These are phyloP conservation scores for Sarcophaga rosellei DNA, from an alignment of 2,888 invertebrate genomes.

Conservation along the genomic window DNA sequence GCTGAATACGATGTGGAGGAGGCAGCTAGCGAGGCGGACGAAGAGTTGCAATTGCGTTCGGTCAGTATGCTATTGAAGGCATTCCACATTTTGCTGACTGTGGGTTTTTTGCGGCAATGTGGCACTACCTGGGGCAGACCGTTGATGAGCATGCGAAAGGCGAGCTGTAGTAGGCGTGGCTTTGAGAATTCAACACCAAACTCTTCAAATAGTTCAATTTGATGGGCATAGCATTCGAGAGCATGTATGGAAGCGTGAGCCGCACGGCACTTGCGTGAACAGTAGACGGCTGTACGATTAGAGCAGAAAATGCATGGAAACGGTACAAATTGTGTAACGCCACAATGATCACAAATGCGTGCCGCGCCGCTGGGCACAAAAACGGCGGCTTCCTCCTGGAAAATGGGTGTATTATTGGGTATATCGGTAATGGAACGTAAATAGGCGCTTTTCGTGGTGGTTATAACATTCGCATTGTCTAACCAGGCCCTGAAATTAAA, in stretches of 20 bases:
- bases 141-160: constrained; percentile 73
- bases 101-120: constrained; percentile 74
- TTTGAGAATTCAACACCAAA: constrained; percentile 72
- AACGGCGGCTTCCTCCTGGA: constrained; percentile 72
- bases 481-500: constrained; percentile 70
- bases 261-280: constrained; percentile 73
- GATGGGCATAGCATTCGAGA: constrained; percentile 73
- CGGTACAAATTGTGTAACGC: constrained; percentile 73
- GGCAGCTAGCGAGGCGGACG: constrained; percentile 67
- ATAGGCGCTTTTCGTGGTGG: constrained; percentile 69
- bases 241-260: constrained; percentile 74
- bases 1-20: constrained; percentile 72
- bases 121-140: constrained; percentile 73
- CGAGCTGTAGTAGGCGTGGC: constrained; percentile 73
- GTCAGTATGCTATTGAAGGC: constrained; percentile 72
- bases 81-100: constrained; percentile 72
- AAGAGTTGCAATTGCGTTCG: constrained; percentile 70
- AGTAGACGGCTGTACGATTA: constrained; percentile 74
- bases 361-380: constrained; percentile 73
- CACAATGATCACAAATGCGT: constrained; percentile 73
- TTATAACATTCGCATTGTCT: constrained; percentile 71
- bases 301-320: constrained; percentile 75
- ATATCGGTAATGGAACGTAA: constrained; percentile 70
- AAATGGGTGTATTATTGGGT: constrained; percentile 70
- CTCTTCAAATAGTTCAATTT: constrained; percentile 73